These are phyloP conservation scores for Datnioides undecimradiatus DNA, from an alignment of 2,113 vertebrate species.

Conservation along the genomic window DNA sequence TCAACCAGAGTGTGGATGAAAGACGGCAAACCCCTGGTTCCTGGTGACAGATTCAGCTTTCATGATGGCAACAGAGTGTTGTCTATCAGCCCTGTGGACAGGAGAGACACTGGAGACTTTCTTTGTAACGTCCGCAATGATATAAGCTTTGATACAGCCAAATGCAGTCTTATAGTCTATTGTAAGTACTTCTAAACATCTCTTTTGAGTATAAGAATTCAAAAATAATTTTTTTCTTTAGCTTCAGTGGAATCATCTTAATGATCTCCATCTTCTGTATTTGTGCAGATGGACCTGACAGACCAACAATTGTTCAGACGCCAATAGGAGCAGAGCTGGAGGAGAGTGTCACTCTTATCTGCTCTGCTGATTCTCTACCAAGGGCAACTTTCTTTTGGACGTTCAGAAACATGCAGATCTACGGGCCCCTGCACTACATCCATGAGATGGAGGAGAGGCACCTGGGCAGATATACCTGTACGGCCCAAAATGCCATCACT, in stretches of 20 bases:
- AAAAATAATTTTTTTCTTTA: not conserved
- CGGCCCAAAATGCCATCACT: slow-evolving; percentile 30
- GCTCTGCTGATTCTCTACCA: slow-evolving; percentile 48
- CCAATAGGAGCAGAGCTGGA: slow-evolving; percentile 39
- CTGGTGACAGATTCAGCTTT: slow-evolving; percentile 37
- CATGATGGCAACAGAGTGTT: slow-evolving; percentile 41
- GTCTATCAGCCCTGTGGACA: slow-evolving; percentile 36
- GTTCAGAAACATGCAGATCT: slow-evolving; percentile 9
- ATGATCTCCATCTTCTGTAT: not conserved
- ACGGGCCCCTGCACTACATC: not conserved
- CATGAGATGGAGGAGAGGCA: slow-evolving; percentile 20
- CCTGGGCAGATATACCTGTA: slow-evolving; percentile 55
- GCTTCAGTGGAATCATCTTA: not conserved
- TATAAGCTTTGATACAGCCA: slow-evolving; percentile 16
- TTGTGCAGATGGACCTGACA: slow-evolving; percentile 56
- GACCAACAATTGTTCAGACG: slow-evolving; percentile 17
- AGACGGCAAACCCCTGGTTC: slow-evolving; percentile 19
- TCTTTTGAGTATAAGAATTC: not conserved
- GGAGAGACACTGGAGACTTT: slow-evolving; percentile 38
- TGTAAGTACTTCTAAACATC: slow-evolving; percentile 35
- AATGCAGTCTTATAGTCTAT: slow-evolving; percentile 36
- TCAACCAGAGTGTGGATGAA: slow-evolving; percentile 39
- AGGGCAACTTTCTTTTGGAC: slow-evolving; percentile 42
- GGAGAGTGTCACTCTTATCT: slow-evolving; percentile 38
- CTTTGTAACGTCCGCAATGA: slow-evolving; percentile 49